Evolutionary conservation across 2,888 invertebrate species (phyloP), one percentile per base, ranked within the genome.

Genomic region (Hydrotaea cyrtoneurina): DNA sequence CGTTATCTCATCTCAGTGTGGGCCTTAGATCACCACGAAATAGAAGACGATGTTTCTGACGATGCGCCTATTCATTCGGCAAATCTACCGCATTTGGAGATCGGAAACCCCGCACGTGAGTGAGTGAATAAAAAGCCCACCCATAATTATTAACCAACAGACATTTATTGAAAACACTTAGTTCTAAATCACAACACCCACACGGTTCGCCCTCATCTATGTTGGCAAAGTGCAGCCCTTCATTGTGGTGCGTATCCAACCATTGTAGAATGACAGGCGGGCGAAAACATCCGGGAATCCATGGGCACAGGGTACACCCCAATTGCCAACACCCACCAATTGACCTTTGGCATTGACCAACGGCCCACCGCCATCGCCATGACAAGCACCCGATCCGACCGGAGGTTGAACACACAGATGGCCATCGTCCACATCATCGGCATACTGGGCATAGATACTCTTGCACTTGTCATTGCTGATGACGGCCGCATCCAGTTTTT

Each of bases 321-420:
- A 92, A 64, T 92, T 92, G 7, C 89, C 89, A 46, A 92, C 72
- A 66, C 91, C 92, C 0, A 92, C 91, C 62, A 92, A 78, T 21
- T 89, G 88, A 0, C 89, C 90, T 17, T 88, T 71, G 10, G 87
- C 78, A 26, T 89, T 88, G 2, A 91, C 89, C 55, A 92, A 76
- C 0, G 92, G 91, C 5, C 91, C 91, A 11, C 93, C 92, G 15
- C 89, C 88, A 79, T 92, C 92, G 2, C 92, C 90, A 81, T 90
- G 89, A 57, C 91, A 91, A 43, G 89, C 93, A 0, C 95, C 95
- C 82, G 93, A 92, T 0, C 91, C 90, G 36, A 92, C 91, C 0
- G 92, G 93, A 0, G 89, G 87, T 17, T 93, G 89, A 0, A 94
- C 94, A 86, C 95, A 95, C 26, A 95, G 91, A 87, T 95, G 94